A percentile compares a stretch with the other conserved stretches of the same genome.
Conservation (phyloP, 1,140 invertebrate genomes). For the Scaptomyza hsui region DNA sequence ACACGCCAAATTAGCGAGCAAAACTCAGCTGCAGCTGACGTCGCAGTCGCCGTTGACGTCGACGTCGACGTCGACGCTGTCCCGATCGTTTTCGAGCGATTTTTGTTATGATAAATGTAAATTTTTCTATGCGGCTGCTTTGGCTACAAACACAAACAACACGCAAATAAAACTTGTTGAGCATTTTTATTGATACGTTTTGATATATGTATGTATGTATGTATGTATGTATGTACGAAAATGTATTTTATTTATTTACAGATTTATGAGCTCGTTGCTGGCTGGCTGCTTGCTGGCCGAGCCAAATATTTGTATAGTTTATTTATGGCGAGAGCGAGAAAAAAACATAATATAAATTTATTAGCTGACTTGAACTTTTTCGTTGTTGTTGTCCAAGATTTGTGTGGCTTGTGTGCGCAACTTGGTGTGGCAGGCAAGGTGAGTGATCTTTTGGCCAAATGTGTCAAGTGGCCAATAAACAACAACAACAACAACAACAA, state of each 20-base stretch:
- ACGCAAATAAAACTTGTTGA: conserved; percentile 72
- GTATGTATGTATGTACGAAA: too few species aligned
- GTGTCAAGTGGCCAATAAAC: conserved; percentile 76
- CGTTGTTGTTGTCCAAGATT: conserved; percentile 11
- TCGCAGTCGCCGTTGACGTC: conserved; percentile 18
- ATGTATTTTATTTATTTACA: conserved; percentile 81
- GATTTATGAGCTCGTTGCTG: conserved; percentile 72
- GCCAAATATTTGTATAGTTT: conserved; percentile 78
- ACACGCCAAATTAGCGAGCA: conserved; percentile 77
- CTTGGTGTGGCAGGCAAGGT: conserved; percentile 59
- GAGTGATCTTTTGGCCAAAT: conserved; percentile 73
- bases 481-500: conserved; percentile 32
- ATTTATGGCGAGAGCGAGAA: conserved; percentile 65
- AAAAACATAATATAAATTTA: conserved; percentile 63
- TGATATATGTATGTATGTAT: too few species aligned
- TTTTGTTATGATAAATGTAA: conserved; percentile 59
- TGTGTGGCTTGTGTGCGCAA: conserved; percentile 10
- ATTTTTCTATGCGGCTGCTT: conserved; percentile 40
- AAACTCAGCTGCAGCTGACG: conserved; percentile 26
- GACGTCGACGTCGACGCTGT: conserved; percentile 1
- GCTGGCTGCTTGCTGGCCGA: conserved; percentile 22
- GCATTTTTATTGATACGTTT: conserved; percentile 81
- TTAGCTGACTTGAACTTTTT: conserved; percentile 71
- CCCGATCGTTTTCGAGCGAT: conserved; percentile 35
- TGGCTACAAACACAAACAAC: background rate